Conservation (phyloP, 2,888 invertebrate species). For the Sipha maydis region DNA sequence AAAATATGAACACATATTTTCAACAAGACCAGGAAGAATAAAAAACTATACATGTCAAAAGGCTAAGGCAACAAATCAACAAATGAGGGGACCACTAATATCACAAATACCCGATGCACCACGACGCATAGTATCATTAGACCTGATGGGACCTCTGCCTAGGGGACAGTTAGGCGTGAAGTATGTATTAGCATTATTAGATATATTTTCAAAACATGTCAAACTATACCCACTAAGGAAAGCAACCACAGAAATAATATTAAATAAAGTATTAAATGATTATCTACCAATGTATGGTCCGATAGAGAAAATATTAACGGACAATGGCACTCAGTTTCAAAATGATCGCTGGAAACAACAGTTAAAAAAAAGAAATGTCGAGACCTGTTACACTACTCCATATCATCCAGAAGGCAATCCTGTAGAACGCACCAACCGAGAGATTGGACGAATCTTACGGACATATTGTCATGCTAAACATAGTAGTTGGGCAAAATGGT, state of each 20-base stretch:
- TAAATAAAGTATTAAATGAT: not conserved
- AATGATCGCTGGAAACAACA: not conserved
- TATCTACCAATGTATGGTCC: not conserved
- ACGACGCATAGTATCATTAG: constrained; percentile 43
- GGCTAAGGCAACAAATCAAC: no score
- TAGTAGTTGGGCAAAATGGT: not conserved
- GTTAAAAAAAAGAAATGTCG: not conserved
- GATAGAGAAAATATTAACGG: not conserved
- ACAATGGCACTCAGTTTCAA: constrained; percentile 1
- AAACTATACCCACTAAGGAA: constrained; percentile 60
- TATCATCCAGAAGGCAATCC: constrained; percentile 21
- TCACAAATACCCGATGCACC: no score
- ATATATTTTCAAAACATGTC: constrained; percentile 63
- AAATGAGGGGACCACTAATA: no score
- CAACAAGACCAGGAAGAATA: no score
- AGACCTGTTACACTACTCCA: not conserved
- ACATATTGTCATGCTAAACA: constrained; percentile 4
- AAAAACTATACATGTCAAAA: no score
- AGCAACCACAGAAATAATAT: constrained; percentile 53
- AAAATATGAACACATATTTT: no score
- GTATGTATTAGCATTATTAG: constrained; percentile 62
- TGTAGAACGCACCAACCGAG: not conserved
- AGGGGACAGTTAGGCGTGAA: constrained; percentile 33
- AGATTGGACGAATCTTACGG: not conserved
- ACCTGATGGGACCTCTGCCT: constrained; percentile 62